These are phyloP conservation scores for Phymastichus coffea DNA, from an alignment of 1,140 invertebrate species.

Conservation along the genomic window DNA sequence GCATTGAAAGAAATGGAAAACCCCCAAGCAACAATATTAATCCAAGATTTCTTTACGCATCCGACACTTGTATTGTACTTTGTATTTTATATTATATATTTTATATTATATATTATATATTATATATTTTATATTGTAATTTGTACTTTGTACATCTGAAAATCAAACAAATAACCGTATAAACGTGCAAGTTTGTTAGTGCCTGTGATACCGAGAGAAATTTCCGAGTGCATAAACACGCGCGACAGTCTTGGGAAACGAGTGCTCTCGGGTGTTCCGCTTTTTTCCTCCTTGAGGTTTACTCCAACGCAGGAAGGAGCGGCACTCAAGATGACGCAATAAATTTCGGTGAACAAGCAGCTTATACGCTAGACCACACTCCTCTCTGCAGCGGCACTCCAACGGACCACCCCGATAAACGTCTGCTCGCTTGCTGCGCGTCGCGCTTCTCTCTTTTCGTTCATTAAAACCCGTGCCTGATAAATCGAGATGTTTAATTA, in stretches of 20 bases:
- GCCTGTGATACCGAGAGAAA: neutral
- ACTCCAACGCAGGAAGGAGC: neutral
- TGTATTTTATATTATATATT: no score
- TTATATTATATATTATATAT: no score
- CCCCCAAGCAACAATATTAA: no score
- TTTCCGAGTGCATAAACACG: no score
- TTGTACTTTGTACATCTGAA: no score
- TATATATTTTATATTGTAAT: no score
- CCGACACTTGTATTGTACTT: no score
- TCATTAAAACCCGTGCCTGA: neutral
- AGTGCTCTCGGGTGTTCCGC: neutral
- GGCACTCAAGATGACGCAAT: constrained; percentile 9
- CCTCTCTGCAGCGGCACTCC: neutral
- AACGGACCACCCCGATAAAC: constrained; percentile 8
- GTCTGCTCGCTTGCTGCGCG: neutral
- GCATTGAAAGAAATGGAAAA: no score
- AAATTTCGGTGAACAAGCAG: constrained; percentile 14
- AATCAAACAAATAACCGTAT: neutral
- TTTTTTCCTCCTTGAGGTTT: neutral
- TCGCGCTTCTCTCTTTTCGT: neutral
- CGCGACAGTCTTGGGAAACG: neutral
- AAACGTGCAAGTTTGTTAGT: neutral
- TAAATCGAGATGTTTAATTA: neutral
- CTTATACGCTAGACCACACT: constrained; percentile 1
- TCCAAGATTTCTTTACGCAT: no score